These are phyloP conservation scores for Micoletzkya japonica DNA, from an alignment of 2,888 invertebrate species.

Conservation along the genomic window DNA sequence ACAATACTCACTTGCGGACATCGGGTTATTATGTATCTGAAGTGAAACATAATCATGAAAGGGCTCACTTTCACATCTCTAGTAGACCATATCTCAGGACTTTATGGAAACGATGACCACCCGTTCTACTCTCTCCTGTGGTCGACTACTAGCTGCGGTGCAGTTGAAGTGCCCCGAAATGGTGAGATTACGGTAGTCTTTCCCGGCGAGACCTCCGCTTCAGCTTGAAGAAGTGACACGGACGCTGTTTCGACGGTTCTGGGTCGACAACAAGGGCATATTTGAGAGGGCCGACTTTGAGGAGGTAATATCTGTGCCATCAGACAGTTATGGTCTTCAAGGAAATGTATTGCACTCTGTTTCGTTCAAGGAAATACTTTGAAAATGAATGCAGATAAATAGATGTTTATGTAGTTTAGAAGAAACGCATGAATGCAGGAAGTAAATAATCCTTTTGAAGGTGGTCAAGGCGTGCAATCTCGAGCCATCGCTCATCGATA, in stretches of 20 bases:
- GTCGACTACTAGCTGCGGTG: slow-evolving; percentile 11
- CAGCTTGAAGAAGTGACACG: slow-evolving; percentile 23
- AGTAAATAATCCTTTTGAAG: too few relatives aligned
- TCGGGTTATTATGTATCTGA: background rate
- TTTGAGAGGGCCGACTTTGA: slow-evolving; percentile 12
- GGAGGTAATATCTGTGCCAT: background rate
- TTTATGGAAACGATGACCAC: background rate
- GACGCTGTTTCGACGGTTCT: slow-evolving; percentile 21
- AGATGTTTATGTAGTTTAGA: too few relatives aligned
- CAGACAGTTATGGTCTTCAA: background rate
- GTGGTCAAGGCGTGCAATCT: too few relatives aligned
- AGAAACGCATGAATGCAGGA: too few relatives aligned
- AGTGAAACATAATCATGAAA: background rate
- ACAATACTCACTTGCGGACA: too few relatives aligned
- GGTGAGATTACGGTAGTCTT: background rate
- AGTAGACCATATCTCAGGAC: background rate
- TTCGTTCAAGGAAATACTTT: too few relatives aligned
- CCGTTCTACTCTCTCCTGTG: background rate
- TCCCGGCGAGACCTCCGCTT: background rate
- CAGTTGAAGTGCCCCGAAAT: slow-evolving; percentile 1
- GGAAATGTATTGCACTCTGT: too few relatives aligned
- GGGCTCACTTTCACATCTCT: background rate
- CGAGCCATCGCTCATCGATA: background rate
- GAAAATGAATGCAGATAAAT: too few relatives aligned
- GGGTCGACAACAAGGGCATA: background rate